phyloP scores from a whole-genome alignment of 2,113 vertebrate genomes.

The Lichenostomus cassidix region DNA sequence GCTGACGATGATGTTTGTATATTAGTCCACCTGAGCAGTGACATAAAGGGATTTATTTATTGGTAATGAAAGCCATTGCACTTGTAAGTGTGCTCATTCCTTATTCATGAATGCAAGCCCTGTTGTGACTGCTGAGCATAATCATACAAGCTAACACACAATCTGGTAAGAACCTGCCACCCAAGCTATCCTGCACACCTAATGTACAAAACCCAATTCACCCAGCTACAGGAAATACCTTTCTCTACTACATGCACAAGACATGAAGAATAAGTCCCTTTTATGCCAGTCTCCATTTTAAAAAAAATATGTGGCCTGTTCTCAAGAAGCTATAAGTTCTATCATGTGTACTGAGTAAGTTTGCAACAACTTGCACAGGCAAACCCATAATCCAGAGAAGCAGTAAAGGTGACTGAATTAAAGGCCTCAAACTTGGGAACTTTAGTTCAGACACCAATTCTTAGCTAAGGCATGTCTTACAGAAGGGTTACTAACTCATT shows the following conservation, averaged over 20 bases:
- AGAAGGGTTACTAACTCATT: neutral
- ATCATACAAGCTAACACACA: neutral
- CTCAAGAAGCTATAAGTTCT: neutral
- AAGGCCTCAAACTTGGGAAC: neutral
- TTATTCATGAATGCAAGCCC: neutral
- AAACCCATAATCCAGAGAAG: neutral
- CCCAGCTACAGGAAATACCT: neutral
- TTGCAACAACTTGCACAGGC: neutral
- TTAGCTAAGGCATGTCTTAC: neutral
- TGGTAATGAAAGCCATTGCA: neutral
- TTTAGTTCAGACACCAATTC: neutral
- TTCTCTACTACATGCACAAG: neutral
- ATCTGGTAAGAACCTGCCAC: neutral
- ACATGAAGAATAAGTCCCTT: neutral
- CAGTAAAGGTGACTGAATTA: neutral
- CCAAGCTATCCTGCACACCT: neutral
- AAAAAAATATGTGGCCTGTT: neutral
- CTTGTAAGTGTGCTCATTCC: neutral
- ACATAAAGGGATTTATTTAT: neutral
- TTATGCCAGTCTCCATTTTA: neutral
- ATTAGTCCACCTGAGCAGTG: slow-evolving; percentile 67
- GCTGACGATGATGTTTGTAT: slow-evolving; percentile 78
- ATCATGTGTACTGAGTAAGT: neutral
- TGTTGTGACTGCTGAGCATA: neutral
- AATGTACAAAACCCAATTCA: neutral